Evolutionary conservation across 1,140 invertebrate genomes (phyloP).

Genomic region (Leptoteleia sp.): DNA sequence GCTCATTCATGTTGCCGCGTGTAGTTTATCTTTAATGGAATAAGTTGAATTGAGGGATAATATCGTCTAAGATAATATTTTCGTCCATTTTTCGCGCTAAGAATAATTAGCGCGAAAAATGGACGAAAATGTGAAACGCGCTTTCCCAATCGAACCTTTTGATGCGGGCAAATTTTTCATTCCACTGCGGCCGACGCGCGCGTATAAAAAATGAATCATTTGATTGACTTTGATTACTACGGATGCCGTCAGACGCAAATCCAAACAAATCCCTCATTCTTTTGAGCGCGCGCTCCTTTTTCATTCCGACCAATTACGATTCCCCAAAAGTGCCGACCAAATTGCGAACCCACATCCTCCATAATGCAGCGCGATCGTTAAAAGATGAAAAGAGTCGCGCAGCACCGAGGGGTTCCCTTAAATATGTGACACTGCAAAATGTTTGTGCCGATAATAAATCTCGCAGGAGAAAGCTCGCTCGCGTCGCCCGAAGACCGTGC

Average conservation of each 20-base stretch:
- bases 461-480: slow-evolving; percentile 50
- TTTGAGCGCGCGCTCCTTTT: slow-evolving; percentile 4
- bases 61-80: too few relatives aligned
- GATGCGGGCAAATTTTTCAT: too few relatives aligned
- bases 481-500: slow-evolving; percentile 40
- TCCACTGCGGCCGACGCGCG: too few relatives aligned
- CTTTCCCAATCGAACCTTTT: too few relatives aligned
- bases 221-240: not conserved
- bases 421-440: slow-evolving; percentile 55
- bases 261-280: slow-evolving; percentile 18
- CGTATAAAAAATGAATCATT: not conserved
- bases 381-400: slow-evolving; percentile 58
- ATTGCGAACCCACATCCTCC: slow-evolving; percentile 37
- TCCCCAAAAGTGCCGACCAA: slow-evolving; percentile 32
- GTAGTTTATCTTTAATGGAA: too few relatives aligned
- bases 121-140: too few relatives aligned
- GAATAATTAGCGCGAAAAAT: too few relatives aligned
- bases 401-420: slow-evolving; percentile 21
- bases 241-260: not conserved
- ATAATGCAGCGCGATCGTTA: slow-evolving; percentile 47
- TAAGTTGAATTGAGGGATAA: too few relatives aligned
- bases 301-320: slow-evolving; percentile 20
- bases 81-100: too few relatives aligned
- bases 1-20: too few relatives aligned
- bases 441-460: slow-evolving; percentile 65